These are phyloP conservation scores for Drosophila affinis DNA, from an alignment of 2,888 invertebrate species.

Conservation along the genomic window DNA sequence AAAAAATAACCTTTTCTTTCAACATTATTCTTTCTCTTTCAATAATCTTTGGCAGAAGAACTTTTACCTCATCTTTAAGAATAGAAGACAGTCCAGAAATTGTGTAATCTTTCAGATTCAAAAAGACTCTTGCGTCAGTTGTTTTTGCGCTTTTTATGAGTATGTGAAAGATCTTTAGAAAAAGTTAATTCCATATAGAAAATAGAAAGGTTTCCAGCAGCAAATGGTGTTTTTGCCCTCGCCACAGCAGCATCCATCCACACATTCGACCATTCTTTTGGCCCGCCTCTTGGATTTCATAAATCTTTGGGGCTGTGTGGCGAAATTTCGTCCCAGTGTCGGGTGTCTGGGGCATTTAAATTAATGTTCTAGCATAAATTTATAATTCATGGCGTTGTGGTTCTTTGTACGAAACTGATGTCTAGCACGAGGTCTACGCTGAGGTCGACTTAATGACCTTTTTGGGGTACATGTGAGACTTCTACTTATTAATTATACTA, in stretches of 20 bases:
- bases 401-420: slow-evolving; percentile 51
- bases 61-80: slow-evolving; percentile 1
- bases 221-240: slow-evolving; percentile 62
- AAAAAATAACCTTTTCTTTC: neutral
- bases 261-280: slow-evolving; percentile 43
- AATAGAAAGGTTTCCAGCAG: slow-evolving; percentile 47
- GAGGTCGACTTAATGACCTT: slow-evolving; percentile 69
- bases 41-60: neutral
- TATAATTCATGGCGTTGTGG: slow-evolving; percentile 34
- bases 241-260: slow-evolving; percentile 14
- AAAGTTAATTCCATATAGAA: slow-evolving; percentile 53
- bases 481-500: slow-evolving; percentile 68
- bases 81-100: slow-evolving; percentile 31
- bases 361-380: slow-evolving; percentile 72
- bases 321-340: slow-evolving; percentile 44
- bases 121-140: slow-evolving; percentile 45
- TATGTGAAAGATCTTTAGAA: slow-evolving; percentile 12
- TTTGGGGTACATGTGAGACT: slow-evolving; percentile 25
- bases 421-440: slow-evolving; percentile 20
- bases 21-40: neutral
- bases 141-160: slow-evolving; percentile 10
- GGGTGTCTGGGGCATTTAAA: slow-evolving; percentile 44
- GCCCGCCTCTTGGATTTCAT: slow-evolving; percentile 22
- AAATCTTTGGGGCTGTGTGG: slow-evolving; percentile 32
- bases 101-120: slow-evolving; percentile 33